Evolutionary conservation across 1,140 invertebrate species (phyloP), one percentile per base, ranked within the genome.

Genomic region (Melipona quadrifasciata): DNA sequence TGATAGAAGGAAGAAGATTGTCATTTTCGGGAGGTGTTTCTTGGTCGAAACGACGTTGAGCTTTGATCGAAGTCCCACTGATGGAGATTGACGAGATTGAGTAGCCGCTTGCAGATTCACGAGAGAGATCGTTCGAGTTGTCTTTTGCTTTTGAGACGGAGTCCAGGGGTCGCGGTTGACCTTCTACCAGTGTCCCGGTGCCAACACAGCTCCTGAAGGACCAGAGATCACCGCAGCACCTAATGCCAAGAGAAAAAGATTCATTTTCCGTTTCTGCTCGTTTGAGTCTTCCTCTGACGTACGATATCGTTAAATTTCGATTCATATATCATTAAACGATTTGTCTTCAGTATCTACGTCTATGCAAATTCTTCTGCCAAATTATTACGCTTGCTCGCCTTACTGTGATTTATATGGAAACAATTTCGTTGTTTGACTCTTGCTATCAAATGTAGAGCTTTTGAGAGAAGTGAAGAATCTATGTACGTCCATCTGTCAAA

Each of bases 211-310:
- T 67, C 87, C 87, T 19, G 87, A 53, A 27, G 87, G 87, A 47
- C 89, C 90, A 73, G 91, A 72, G 11, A 91, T 82, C 1, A 91
- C 71, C 16, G 86, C 51, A 16, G 81, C 10, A 61, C 86, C 89
- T 91, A 31, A 39, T 19, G 2, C 1, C 57, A 71, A 31, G 70
- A 1, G n/a, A 85, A 58, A 21, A 16, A 47, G 6, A 65, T 65
- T 65, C 10, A 2, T 10, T 27, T 27, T 58, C 21, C 8, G 24
- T 58, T 24, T 24, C 10, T n/a, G 24, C 12, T 47, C 39, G 6
- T 47, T 47, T 47, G 39, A 11, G 39, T 8, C 39, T 47, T 47
- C 39, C 39, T 47, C 6, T 10, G 8, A 47, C 8, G 21, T 19
- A 57, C 55, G 21, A 55, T 19, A 57, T 6, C 8, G 6, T 19